A percentile compares a stretch with the other conserved stretches of the same genome.
phyloP scores from a whole-genome alignment of 2,113 vertebrate genomes.

The Danio rerio region GRCz12tu NC_133185.1:43360001-43360500 shows the following conservation, averaged over 20 bases:
- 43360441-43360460: not conserved
- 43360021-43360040: slow-evolving; percentile 1
- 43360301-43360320: slow-evolving; percentile 3
- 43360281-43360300: slow-evolving; percentile 58
- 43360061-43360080: not conserved
- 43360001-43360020: slow-evolving; percentile 33
- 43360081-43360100: not conserved
- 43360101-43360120: not conserved
- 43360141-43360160: not conserved
- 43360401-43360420: not conserved
- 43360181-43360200: not conserved
- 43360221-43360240: slow-evolving; percentile 1
- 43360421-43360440: not conserved
- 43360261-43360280: slow-evolving; percentile 67
- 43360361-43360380: not conserved
- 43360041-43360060: not conserved
- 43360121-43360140: not conserved
- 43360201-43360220: not conserved
- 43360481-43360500: not conserved
- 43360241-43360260: not conserved
- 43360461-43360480: not conserved
- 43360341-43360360: not conserved
- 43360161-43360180: slow-evolving; percentile 17
- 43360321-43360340: not conserved
- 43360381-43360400: slow-evolving; percentile 1